phyloP scores from a whole-genome alignment of 2,797 vertebrate species.

The Bryconaethiops microstoma region DNA sequence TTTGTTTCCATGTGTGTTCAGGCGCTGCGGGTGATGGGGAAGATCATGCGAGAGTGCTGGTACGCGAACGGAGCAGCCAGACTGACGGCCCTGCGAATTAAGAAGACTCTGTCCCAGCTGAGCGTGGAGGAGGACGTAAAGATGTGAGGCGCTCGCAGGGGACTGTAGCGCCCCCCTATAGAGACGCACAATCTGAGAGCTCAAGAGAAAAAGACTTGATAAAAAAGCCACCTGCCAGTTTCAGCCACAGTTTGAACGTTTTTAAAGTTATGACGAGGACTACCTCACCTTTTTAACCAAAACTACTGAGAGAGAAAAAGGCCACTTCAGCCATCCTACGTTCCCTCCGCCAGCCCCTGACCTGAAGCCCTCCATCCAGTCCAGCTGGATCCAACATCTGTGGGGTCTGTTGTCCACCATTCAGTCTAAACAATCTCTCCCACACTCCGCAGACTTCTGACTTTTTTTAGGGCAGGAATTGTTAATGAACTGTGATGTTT shows the following conservation, averaged over 20 bases:
- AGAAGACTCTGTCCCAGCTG: slow-evolving; percentile 98
- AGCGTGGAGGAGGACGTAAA: slow-evolving; percentile 97
- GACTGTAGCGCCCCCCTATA: background rate
- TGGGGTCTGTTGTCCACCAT: slow-evolving; percentile 46
- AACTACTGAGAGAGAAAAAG: slow-evolving; percentile 79
- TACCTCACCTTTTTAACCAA: slow-evolving; percentile 87
- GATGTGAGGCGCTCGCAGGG: slow-evolving; percentile 79
- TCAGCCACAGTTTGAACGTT: slow-evolving; percentile 71
- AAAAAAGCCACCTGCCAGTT: slow-evolving; percentile 77
- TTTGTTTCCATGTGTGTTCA: slow-evolving; percentile 59
- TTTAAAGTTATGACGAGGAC: slow-evolving; percentile 80
- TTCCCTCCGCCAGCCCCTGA: slow-evolving; percentile 32
- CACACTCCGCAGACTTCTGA: slow-evolving; percentile 37
- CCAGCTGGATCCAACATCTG: slow-evolving; percentile 59
- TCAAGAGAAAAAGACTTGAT: slow-evolving; percentile 60
- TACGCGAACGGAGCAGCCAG: slow-evolving; percentile 94
- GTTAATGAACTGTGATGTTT: slow-evolving; percentile 64
- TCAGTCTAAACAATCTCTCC: slow-evolving; percentile 58
- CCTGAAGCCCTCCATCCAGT: background rate
- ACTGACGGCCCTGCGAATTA: slow-evolving; percentile 95
- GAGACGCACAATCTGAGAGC: slow-evolving; percentile 52
- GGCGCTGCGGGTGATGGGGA: slow-evolving; percentile 97
- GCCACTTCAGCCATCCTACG: slow-evolving; percentile 47
- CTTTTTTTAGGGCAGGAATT: slow-evolving; percentile 69
- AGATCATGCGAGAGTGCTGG: slow-evolving; percentile 99